Evolutionary conservation across 2,797 vertebrate species (phyloP).

Genomic region (Meda fulgida): DNA sequence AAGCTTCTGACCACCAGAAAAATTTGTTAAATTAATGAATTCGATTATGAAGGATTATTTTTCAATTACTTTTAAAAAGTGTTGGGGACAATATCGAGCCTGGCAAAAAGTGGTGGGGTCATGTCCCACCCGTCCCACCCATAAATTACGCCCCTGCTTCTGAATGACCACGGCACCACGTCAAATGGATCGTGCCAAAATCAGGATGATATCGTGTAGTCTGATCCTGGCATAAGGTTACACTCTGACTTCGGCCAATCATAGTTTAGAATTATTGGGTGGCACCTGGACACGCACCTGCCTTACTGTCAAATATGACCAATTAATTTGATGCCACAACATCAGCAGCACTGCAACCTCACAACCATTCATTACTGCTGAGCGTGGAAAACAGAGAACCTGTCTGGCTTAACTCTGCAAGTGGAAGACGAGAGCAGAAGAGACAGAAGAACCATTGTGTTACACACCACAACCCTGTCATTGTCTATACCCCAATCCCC

Average conservation of each 20-base stretch:
- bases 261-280: not conserved
- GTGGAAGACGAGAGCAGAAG: not conserved
- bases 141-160: no score
- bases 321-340: not conserved
- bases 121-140: no score
- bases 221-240: no score
- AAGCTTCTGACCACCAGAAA: no score
- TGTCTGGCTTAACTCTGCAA: not conserved
- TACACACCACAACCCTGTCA: constrained; percentile 4
- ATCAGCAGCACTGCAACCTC: not conserved
- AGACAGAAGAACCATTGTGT: constrained; percentile 23
- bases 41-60: no score
- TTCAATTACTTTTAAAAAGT: no score
- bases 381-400: not conserved
- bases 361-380: not conserved
- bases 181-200: no score
- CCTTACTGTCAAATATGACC: not conserved
- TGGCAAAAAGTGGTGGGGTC: no score
- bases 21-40: no score
- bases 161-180: no score
- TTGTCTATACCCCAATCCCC: constrained; percentile 24
- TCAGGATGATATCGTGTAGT: no score
- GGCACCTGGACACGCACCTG: not conserved
- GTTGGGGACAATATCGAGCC: no score
- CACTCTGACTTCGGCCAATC: not conserved